Conservation (phyloP, 2,113 vertebrate genomes). For the Albula goreensis region DNA sequence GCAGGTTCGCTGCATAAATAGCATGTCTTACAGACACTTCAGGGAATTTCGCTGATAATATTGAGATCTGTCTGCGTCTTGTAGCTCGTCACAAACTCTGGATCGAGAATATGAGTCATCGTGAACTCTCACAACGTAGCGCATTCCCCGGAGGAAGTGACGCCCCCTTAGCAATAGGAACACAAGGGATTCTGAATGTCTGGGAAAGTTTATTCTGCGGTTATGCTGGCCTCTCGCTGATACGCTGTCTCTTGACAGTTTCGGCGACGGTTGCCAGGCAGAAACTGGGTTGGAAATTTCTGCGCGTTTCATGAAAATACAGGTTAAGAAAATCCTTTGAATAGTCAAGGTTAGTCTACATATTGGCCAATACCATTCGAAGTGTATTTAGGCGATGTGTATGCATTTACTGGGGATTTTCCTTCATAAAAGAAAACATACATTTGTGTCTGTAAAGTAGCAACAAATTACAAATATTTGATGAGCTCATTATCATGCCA, state of each 20-base stretch:
- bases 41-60: too few species aligned
- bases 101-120: slow-evolving; percentile 1
- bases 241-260: slow-evolving; percentile 15
- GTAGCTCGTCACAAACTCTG: neutral
- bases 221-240: neutral
- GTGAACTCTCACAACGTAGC: neutral
- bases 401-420: neutral
- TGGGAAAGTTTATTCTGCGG: slow-evolving; percentile 25
- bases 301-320: neutral
- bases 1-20: neutral
- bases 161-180: neutral
- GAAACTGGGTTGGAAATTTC: neutral
- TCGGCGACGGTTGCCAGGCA: slow-evolving; percentile 16
- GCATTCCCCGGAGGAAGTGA: slow-evolving; percentile 5
- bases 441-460: neutral
- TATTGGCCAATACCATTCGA: neutral
- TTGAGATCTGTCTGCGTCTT: too few species aligned
- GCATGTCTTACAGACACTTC: too few species aligned
- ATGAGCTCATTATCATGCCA: neutral
- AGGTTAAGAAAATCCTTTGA: too few species aligned
- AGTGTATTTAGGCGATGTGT: neutral
- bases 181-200: neutral
- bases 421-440: neutral
- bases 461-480: neutral
- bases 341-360: too few species aligned